A percentile compares a stretch with the other conserved stretches of the same genome.
These are phyloP conservation scores for Bubo blakistoni DNA, from an alignment of 2,113 vertebrate genomes.

Conservation along the genomic window DNA sequence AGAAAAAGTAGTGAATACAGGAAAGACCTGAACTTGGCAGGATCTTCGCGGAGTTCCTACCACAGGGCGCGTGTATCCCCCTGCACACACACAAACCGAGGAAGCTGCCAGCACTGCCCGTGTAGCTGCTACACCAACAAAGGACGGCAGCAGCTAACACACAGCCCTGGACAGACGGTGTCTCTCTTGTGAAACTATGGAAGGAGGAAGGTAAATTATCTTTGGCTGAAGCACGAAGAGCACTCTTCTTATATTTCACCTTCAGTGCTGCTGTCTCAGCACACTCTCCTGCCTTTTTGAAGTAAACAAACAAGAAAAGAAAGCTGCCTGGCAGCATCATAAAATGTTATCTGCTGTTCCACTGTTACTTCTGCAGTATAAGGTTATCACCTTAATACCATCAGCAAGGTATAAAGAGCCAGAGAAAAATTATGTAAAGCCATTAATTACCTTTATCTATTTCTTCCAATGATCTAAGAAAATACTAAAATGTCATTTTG, in stretches of 20 bases:
- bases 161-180: neutral
- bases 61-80: accelerated
- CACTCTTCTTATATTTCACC: neutral
- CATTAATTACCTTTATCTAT: neutral
- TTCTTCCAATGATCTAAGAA: neutral
- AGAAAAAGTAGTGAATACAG: neutral
- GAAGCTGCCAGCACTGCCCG: neutral
- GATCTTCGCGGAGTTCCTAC: neutral
- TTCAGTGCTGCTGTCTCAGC: neutral
- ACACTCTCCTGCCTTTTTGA: neutral
- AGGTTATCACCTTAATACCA: neutral
- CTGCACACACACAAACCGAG: accelerated
- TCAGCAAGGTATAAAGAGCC: neutral
- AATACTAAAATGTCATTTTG: neutral
- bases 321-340: neutral
- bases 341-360: neutral
- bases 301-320: neutral
- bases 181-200: neutral
- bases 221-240: neutral
- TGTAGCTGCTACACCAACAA: neutral
- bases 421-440: neutral
- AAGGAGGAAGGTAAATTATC: neutral
- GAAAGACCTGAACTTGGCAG: neutral
- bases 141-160: too few species aligned
- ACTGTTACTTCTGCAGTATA: neutral